phyloP scores from a whole-genome alignment of 2,113 vertebrate genomes.

The Lethenteron reissneri region DNA sequence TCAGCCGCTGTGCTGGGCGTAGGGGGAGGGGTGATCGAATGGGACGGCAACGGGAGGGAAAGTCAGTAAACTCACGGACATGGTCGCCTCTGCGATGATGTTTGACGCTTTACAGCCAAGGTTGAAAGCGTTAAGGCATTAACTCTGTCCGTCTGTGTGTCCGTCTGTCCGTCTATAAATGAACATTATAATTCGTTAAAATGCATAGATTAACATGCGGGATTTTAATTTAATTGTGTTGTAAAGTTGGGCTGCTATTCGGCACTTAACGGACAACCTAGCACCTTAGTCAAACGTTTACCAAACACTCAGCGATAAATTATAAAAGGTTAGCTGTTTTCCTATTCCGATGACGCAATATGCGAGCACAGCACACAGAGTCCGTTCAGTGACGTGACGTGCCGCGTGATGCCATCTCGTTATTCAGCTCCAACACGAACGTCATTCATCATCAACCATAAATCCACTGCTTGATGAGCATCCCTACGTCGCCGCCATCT shows the following conservation, averaged over 20 bases:
- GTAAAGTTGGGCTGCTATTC: not conserved
- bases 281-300: not conserved
- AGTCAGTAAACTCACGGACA: too few species aligned
- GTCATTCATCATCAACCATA: too few species aligned
- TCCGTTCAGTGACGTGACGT: not conserved
- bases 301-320: not conserved
- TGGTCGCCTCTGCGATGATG: too few species aligned
- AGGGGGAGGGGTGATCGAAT: too few species aligned
- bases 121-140: not conserved
- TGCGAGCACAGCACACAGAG: not conserved
- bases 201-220: not conserved
- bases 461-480: too few species aligned
- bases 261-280: not conserved
- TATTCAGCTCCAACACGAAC: too few species aligned
- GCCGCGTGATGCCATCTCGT: too few species aligned
- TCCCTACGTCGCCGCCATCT: too few species aligned
- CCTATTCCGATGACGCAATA: not conserved
- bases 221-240: not conserved
- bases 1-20: too few species aligned
- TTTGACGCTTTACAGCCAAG: too few species aligned
- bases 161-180: not conserved
- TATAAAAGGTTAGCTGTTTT: not conserved
- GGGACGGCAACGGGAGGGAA: too few species aligned
- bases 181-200: not conserved
- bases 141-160: not conserved